Conservation (phyloP, 2,113 vertebrate species). For the Fregata magnificens region DNA sequence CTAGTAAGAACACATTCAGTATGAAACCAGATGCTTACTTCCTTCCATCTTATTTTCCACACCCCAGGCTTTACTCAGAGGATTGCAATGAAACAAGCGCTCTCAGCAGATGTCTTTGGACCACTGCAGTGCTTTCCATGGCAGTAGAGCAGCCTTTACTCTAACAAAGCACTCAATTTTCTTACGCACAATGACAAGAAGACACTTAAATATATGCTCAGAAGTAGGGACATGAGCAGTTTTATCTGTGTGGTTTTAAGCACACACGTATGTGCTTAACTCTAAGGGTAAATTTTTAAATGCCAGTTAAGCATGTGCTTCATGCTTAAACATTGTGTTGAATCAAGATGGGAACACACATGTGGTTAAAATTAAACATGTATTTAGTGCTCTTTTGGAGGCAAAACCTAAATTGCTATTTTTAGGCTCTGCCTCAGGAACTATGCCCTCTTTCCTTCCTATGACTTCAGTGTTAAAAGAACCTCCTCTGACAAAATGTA, state of each 20-base stretch:
- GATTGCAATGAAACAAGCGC: neutral
- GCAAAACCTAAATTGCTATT: neutral
- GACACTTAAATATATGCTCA: neutral
- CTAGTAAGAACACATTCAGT: neutral
- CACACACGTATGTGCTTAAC: neutral
- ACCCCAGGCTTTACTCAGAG: neutral
- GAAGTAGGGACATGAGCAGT: neutral
- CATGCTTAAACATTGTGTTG: neutral
- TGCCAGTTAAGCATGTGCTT: neutral
- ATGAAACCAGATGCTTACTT: neutral
- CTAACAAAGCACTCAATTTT: neutral
- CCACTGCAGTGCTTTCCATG: neutral
- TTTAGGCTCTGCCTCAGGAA: neutral
- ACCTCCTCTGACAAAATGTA: neutral
- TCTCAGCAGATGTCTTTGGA: neutral
- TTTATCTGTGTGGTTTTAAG: neutral
- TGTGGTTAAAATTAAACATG: neutral
- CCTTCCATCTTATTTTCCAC: neutral
- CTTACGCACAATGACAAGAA: neutral
- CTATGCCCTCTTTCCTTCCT: neutral
- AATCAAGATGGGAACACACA: neutral
- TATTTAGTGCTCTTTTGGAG: neutral
- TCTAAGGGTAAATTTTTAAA: neutral
- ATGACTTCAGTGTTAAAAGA: neutral
- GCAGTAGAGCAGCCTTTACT: neutral